Evolutionary conservation across 2,797 vertebrate species (phyloP), one percentile per base, ranked within the genome.

Genomic region (Gobionotothen gibberifrons): DNA sequence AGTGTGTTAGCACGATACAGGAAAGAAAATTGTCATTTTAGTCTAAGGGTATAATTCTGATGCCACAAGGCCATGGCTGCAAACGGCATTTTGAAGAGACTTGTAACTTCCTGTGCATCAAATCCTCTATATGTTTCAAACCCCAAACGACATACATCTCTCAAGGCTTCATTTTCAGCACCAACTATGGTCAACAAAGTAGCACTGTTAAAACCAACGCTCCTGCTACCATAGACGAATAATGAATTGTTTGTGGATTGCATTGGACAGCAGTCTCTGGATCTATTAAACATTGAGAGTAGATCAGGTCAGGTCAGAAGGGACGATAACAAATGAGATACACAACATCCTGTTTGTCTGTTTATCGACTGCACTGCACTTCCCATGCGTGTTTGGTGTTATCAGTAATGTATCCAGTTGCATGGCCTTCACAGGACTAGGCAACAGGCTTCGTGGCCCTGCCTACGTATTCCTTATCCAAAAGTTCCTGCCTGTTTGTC

Each of bases 401-500:
- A 87, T 87, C 82, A 86, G 77, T 11, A 65, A 42, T 46, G 55
- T 72, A 69, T 83, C 76, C 85, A 85, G 70, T 46, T 59, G 52
- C 75, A 64, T 2, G 48, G 79, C 65, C 79, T 79, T 85, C 66
- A 0, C 32, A 74, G 70, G 74, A 78, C 48, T 52, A 17, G 54
- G 69, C 44, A 70, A 80, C 44, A 63, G 13, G 53, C 65, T 58
- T 5, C 9, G 22, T 70, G 67, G 76, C 76, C 87, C 43, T 54
- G 58, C 51, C 65, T 80, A 69, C 79, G 64, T 62, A 73, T 78
- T 36, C 57, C 82, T 85, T 83, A 85, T 90, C 85, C 65, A 79
- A 85, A 80, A 16, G 64, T 52, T 67, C 11, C 47, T 29, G 63
- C 58, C 57, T 81, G 78, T 90, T 92, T 92, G 90, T 90, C 83